Evolutionary conservation across 2,113 vertebrate species (phyloP).

Genomic region (Rattus rattus): DNA sequence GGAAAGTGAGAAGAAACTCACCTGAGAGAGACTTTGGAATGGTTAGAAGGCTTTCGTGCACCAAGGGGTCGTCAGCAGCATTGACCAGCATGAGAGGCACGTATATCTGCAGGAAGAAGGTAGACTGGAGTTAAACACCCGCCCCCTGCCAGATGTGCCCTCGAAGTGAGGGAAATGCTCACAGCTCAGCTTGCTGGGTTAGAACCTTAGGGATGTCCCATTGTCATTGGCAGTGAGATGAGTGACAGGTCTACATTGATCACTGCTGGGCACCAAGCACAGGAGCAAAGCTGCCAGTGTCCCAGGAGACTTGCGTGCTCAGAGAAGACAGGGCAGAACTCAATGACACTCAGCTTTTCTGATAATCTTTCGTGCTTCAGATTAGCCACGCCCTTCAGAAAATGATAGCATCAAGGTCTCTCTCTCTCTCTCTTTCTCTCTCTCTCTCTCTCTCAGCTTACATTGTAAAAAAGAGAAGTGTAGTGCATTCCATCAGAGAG

Average conservation of each 20-base stretch:
- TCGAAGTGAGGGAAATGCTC: background rate
- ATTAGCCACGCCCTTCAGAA: background rate
- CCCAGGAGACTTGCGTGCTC: background rate
- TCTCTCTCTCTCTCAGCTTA: background rate
- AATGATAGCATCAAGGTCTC: background rate
- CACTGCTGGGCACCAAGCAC: background rate
- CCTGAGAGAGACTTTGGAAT: conserved; percentile 97
- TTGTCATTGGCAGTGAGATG: background rate
- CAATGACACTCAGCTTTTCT: background rate
- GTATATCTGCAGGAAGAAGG: conserved; percentile 88
- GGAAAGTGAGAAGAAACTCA: conserved; percentile 77
- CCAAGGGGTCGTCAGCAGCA: conserved; percentile 96
- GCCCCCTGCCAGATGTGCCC: background rate
- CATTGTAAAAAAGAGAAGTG: background rate
- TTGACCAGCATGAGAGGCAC: conserved; percentile 98
- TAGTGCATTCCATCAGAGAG: background rate
- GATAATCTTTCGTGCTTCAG: background rate
- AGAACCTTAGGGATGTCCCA: background rate
- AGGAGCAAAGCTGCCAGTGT: background rate
- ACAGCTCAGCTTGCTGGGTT: background rate
- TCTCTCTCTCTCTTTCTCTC: background rate
- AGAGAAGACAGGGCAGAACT: background rate
- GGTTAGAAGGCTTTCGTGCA: conserved; percentile 95
- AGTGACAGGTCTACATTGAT: background rate
- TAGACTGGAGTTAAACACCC: background rate